Conservation (phyloP, 2,888 invertebrate genomes). For the Sarcophaga subvicina region DNA sequence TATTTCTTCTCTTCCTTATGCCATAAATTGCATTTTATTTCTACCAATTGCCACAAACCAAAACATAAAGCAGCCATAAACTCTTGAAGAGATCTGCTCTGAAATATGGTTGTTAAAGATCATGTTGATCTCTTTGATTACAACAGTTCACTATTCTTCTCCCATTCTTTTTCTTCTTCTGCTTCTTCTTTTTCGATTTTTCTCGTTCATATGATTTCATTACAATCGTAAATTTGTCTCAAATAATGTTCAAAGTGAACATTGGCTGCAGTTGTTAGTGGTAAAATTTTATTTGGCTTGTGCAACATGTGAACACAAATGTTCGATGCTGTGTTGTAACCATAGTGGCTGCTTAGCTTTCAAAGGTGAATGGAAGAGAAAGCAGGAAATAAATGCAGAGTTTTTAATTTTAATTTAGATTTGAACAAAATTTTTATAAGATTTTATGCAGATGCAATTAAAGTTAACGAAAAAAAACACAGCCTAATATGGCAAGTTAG, state of each 20-base stretch:
- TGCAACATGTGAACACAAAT: conserved; percentile 7
- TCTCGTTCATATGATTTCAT: conserved; percentile 58
- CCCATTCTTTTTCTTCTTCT: no score
- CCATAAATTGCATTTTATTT: conserved; percentile 60
- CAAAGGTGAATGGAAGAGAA: conserved; percentile 65
- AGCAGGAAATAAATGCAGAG: conserved; percentile 64
- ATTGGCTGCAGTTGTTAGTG: not conserved
- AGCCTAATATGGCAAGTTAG: no score
- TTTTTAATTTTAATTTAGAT: not conserved
- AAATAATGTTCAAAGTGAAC: conserved; percentile 54
- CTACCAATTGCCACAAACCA: conserved; percentile 34
- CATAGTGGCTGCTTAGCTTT: not conserved
- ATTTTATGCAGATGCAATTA: conserved; percentile 1
- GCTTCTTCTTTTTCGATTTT: not conserved
- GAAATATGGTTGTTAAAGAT: conserved; percentile 64
- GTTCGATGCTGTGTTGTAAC: not conserved
- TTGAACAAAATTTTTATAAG: conserved; percentile 4
- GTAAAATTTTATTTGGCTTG: not conserved
- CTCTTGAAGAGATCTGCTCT: not conserved
- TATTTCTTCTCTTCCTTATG: conserved; percentile 52
- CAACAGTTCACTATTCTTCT: not conserved
- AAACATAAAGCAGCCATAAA: conserved; percentile 10
- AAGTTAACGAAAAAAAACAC: no score
- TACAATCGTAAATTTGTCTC: conserved; percentile 64
- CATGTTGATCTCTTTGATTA: conserved; percentile 62